phyloP scores from a whole-genome alignment of 2,888 invertebrate genomes.

The Gortyna flavago region DNA sequence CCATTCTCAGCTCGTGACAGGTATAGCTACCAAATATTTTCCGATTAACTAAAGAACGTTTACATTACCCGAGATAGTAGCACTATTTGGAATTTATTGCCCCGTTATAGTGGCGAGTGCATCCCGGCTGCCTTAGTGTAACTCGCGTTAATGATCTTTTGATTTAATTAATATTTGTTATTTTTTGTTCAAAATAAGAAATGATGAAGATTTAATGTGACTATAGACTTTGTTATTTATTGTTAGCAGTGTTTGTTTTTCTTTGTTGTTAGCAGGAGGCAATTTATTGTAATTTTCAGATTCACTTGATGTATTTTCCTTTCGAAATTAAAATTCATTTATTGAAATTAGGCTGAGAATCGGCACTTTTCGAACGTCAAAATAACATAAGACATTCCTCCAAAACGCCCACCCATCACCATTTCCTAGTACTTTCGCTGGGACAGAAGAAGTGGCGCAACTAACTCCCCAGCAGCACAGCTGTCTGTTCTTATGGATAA shows the following conservation, averaged over 20 bases:
- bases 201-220: not conserved
- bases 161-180: conserved; percentile 26
- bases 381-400: no score
- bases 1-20: conserved; percentile 56
- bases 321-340: no score
- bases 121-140: conserved; percentile 72
- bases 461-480: no score
- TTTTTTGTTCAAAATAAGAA: not conserved
- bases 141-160: conserved; percentile 68
- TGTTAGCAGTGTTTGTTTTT: no score
- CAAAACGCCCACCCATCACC: no score
- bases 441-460: no score
- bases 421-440: no score
- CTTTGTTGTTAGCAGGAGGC: not conserved
- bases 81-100: conserved; percentile 85
- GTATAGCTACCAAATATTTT: conserved; percentile 78
- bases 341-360: no score
- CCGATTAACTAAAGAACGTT: conserved; percentile 83
- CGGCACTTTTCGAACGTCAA: no score
- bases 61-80: conserved; percentile 83
- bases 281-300: not conserved
- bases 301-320: not conserved
- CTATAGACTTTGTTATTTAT: not conserved
- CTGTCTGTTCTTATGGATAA: no score
- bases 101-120: conserved; percentile 84